Base-by-base conservation (phyloP, 2,888 invertebrate species). In the Zaprionus lineosus region DNA sequence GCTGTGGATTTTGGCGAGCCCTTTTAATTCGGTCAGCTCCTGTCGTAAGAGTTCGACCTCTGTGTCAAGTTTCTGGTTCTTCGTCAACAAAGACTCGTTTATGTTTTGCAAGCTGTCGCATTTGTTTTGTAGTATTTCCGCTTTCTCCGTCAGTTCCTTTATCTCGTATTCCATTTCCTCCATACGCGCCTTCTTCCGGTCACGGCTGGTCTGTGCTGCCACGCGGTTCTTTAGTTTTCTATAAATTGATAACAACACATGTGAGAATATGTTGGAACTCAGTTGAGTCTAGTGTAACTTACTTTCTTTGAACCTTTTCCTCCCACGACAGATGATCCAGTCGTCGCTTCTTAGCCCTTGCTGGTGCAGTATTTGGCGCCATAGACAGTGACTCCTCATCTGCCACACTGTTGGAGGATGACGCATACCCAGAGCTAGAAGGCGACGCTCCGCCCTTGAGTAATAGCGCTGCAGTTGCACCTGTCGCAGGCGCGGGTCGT, bases 211-310 rank as follows among this genome's bases (percentile, higher is more conserved):
- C 91, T 99, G 99, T 1, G 99, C 99, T 21, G 99, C 98, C 16
- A 98, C 97, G 72, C 98, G 93, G 89, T 98, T 98, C 90, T 98
- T 98, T 81, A 98, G 89, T 91, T 98, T 98, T 89, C 98, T 97
- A 7, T 3, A 3, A 11, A 16, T 0, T 8, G 48, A 8, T 1
- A 12, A 1, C 1, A 11, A 4, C 3, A 0, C 9, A 16, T 18
- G 4, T 14, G 9, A 44, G 6, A 31, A 14, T 2, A 7, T 1
- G 15, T 11, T 9, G 8, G 5, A 29, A 29, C 24, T 1, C 2
- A 8, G 2, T 29, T 29, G 2, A 29, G 2, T 24, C 2, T 11
- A 4, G 8, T n/a, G 8, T 3, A 44, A 92, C 95, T 92, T 91
- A 96, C 96, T 96, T 96, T 88, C 96, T 92, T 89, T 96, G 95